Evolutionary conservation across 1,140 invertebrate genomes (phyloP).

Genomic region (Drosophila erecta): DNA sequence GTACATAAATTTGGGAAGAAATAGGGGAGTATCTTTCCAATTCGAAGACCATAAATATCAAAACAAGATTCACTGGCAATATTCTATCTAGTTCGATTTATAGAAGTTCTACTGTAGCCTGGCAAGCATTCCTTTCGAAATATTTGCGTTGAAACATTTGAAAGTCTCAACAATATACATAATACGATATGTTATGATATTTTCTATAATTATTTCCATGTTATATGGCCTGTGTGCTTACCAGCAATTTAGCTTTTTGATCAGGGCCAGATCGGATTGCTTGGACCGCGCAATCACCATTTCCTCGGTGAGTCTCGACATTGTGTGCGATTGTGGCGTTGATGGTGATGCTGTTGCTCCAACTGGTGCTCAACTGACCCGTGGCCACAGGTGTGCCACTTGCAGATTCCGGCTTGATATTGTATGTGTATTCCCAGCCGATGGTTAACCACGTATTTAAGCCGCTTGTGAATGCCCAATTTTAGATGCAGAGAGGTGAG

Average conservation of each 20-base stretch:
- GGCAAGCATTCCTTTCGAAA: background rate
- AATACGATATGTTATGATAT: background rate
- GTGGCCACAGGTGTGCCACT: slow-evolving; percentile 47
- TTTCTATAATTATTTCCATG: background rate
- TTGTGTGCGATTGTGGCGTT: slow-evolving; percentile 69
- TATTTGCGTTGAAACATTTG: background rate
- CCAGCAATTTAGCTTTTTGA: slow-evolving; percentile 96
- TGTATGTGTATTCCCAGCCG: background rate
- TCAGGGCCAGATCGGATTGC: slow-evolving; percentile 91
- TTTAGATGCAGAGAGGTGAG: slow-evolving; percentile 39
- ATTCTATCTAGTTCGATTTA: too few relatives aligned
- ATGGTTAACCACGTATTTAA: slow-evolving; percentile 40
- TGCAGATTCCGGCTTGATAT: slow-evolving; percentile 24
- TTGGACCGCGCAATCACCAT: slow-evolving; percentile 96
- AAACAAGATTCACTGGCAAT: too few relatives aligned
- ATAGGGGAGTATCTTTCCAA: too few relatives aligned
- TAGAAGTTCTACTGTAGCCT: too few relatives aligned
- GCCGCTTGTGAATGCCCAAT: slow-evolving; percentile 47
- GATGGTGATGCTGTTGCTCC: slow-evolving; percentile 13
- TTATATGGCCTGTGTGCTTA: slow-evolving; percentile 85
- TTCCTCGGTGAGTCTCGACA: slow-evolving; percentile 94
- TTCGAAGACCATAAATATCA: too few relatives aligned
- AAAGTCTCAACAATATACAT: background rate
- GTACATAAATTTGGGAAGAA: too few relatives aligned
- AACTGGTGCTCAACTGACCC: slow-evolving; percentile 38